Conservation (phyloP, 1,140 invertebrate species). For the Tribolium madens region DNA sequence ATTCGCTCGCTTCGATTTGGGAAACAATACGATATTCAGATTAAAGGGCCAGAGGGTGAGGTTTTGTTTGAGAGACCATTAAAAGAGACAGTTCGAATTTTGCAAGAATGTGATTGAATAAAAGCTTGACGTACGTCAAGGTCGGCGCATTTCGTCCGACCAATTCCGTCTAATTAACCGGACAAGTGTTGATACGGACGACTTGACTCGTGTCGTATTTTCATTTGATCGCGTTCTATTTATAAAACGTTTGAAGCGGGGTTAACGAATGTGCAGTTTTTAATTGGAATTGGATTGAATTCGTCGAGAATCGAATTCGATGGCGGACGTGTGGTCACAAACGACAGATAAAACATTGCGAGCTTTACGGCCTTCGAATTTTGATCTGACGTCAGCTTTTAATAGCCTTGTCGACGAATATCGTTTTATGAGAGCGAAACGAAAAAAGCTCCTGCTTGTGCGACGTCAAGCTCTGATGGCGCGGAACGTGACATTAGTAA, state of each 20-base stretch:
- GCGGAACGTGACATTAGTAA: constrained; percentile 22
- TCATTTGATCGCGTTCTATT: constrained; percentile 18
- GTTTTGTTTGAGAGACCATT: constrained; percentile 19
- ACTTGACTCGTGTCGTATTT: constrained; percentile 26
- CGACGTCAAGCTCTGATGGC: constrained; percentile 11
- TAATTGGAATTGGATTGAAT: constrained; percentile 12
- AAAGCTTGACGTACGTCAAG: constrained; percentile 8
- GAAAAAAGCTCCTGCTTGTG: constrained; percentile 12
- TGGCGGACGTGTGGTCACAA: neutral
- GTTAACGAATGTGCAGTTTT: constrained; percentile 30
- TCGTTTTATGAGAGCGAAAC: constrained; percentile 12
- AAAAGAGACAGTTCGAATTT: neutral
- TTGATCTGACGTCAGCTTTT: constrained; percentile 11
- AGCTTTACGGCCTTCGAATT: neutral
- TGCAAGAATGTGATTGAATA: neutral
- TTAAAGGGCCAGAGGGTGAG: neutral
- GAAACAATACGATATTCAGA: constrained; percentile 26
- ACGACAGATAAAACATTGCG: too few relatives aligned
- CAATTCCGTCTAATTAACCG: constrained; percentile 27
- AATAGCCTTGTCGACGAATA: constrained; percentile 8
- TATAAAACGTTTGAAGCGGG: constrained; percentile 11
- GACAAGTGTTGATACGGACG: constrained; percentile 24
- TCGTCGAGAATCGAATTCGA: too few relatives aligned
- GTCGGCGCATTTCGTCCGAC: constrained; percentile 5
- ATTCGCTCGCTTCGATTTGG: neutral